Percentiles rank a stretch among this genome's conserved stretches.
Evolutionary conservation across 2,113 vertebrate species (phyloP).

Genomic region (Eleginops maclovinus): DNA sequence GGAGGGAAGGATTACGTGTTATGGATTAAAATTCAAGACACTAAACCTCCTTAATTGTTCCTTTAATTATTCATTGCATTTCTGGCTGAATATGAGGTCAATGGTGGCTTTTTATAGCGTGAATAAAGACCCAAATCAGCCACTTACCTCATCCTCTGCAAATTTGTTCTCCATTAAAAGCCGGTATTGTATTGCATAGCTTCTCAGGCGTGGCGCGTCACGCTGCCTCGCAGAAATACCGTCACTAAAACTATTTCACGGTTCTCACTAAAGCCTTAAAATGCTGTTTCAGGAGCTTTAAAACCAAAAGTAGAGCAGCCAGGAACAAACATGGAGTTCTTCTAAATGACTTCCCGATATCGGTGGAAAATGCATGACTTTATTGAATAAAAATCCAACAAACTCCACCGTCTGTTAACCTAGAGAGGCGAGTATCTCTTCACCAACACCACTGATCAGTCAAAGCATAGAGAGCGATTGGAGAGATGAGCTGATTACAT

Average conservation of each 20-base stretch:
- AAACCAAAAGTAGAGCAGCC: conserved; percentile 4
- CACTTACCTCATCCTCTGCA: conserved; percentile 11
- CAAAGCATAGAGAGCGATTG: conserved; percentile 66
- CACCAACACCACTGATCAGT: conserved; percentile 51
- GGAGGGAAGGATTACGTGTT: background rate
- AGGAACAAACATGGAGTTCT: conserved; percentile 2
- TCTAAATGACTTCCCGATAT: background rate
- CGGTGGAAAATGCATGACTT: conserved; percentile 11
- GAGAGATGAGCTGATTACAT: conserved; percentile 65
- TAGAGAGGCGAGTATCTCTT: conserved; percentile 22
- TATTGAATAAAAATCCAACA: background rate
- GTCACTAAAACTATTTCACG: conserved; percentile 28
- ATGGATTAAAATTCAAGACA: background rate
- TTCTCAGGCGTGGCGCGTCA: conserved; percentile 32
- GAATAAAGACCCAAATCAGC: conserved; percentile 24
- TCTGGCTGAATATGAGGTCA: conserved; percentile 16
- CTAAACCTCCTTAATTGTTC: too few species aligned
- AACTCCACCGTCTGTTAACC: background rate
- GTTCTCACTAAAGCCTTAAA: conserved; percentile 14
- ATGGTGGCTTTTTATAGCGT: conserved; percentile 6
- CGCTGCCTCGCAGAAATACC: conserved; percentile 16
- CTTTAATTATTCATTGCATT: background rate
- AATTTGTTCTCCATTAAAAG: background rate
- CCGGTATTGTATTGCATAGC: background rate
- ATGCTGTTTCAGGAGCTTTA: conserved; percentile 5